Evolutionary conservation across 2,797 vertebrate species (phyloP), one percentile per base, ranked within the genome.

Genomic region (Sardinella longiceps): DNA sequence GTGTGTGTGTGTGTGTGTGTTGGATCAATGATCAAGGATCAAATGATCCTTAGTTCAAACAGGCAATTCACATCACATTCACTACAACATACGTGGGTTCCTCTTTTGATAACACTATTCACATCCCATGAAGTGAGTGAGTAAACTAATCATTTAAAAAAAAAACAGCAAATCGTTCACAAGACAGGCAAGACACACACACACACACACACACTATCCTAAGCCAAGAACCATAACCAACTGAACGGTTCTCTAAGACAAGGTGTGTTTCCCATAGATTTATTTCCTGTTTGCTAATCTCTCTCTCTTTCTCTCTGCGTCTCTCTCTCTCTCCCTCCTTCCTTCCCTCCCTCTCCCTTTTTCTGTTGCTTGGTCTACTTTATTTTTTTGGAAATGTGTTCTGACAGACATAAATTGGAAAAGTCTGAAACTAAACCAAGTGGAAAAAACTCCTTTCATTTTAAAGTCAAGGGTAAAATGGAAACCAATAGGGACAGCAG

Each of bases 211-310:
- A 53, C 45, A 70, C 80, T 83, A 85, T 86, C 77, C 85, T 87
- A 82, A 84, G 84, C 84, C 88, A 25, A 63, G 84, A 85, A 83
- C 74, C 84, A 84, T 84, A 28, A 82, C 56, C 63, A 60, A 80
- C 51, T 50, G 33, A 84, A 80, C 80, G 81, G 83, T 83, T 70
- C 74, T 81, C 39, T 56, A 84, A 84, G 84, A 82, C 80, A 43
- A 83, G 84, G 83, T 63, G 77, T 85, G 84, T 88, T 83, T 70
- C 58, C 77, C 63, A 66, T 66, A 84, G 81, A 70, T 84, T 70
- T 60, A 23, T 25, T 25, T 83, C 51, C 56, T 25, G 56, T 46
- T 37, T 83, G 63, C 28, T 33, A 70, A 70, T 70, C 63, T 70
- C 63, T 37, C 1, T 33, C 28, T 18, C 63, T 33, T 28, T 33